Base-by-base conservation (phyloP, 2,113 vertebrate genomes). In the Corydoras sp. region DNA sequence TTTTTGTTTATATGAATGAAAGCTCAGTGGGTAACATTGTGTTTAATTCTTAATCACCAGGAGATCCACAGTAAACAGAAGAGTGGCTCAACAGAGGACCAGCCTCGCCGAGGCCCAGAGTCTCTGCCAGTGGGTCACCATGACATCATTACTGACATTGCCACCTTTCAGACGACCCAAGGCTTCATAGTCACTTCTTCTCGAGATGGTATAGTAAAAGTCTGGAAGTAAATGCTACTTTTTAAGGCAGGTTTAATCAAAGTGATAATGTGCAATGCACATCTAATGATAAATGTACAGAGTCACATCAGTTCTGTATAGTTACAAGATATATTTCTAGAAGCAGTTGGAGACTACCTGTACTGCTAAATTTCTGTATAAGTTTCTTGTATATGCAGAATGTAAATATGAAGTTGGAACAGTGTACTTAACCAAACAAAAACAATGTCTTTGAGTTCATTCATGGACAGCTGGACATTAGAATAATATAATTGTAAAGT, bases 51-150 rank as follows among this genome's bases (percentile, higher is more conserved):
- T n/a, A 6, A 15, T 70, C 8, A 73, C 68, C 79, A 98, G 96
- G 95, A 98, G 86, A 98, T 99, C 84, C 97, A 96, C 85, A 98
- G 93, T 74, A 99, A 98, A 75, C 95, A 96, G 83, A 98, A 97
- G 77, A 88, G 89, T 15, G 93, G 94, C 0, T 88, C 91, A 0
- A 90, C 89, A 7, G 97, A 99, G 65, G 96, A 99, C 63, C 85
- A 91, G 0, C 93, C 95, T 9, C 91, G 97, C 66, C 90, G 92
- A 9, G 94, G 95, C 55, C 94, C 94, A 0, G 95, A 98, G 43
- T 94, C 94, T 24, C 90, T 98, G 7, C 94, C 96, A 0, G 90
- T 97, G 0, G 96, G 95, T 58, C 97, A 98, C 71, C 97, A 99
- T 4, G 97, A 99, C 81, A 98, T 98, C 79, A 94, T 99, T 84